phyloP scores from a whole-genome alignment of 2,797 vertebrate genomes.

The Sparidentex hasta region DNA sequence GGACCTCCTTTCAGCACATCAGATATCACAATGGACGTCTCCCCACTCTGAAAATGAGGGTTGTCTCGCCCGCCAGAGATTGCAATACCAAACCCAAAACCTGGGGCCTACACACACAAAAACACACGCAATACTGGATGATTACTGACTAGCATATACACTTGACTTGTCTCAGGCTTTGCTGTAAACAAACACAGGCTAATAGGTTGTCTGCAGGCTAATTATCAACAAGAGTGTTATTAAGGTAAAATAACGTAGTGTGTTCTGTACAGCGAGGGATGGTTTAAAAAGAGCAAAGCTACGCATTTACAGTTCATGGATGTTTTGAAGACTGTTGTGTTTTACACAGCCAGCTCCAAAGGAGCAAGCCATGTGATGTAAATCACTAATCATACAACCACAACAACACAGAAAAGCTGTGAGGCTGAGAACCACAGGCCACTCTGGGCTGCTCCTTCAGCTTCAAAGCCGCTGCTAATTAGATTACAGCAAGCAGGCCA shows the following conservation, averaged over 20 bases:
- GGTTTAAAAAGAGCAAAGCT: slow-evolving; percentile 14
- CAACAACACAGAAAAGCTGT: slow-evolving; percentile 57
- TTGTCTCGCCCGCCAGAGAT: slow-evolving; percentile 99
- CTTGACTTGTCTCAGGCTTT: not conserved
- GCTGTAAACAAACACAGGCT: slow-evolving; percentile 21
- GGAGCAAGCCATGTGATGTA: slow-evolving; percentile 54
- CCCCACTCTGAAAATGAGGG: slow-evolving; percentile 98
- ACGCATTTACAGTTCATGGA: slow-evolving; percentile 10
- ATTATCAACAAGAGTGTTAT: slow-evolving; percentile 15
- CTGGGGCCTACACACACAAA: slow-evolving; percentile 88
- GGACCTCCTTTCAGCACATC: slow-evolving; percentile 98
- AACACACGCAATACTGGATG: slow-evolving; percentile 37
- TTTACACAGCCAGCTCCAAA: slow-evolving; percentile 18
- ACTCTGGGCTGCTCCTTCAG: slow-evolving; percentile 57
- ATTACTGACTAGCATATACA: slow-evolving; percentile 12
- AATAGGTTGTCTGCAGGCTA: slow-evolving; percentile 6
- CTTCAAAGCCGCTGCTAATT: slow-evolving; percentile 76
- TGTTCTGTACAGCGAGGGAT: not conserved
- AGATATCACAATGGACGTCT: slow-evolving; percentile 98
- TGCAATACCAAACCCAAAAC: slow-evolving; percentile 98
- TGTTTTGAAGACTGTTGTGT: slow-evolving; percentile 23
- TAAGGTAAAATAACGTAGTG: not conserved
- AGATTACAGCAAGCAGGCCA: slow-evolving; percentile 76
- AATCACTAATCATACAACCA: slow-evolving; percentile 67
- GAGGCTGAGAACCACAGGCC: slow-evolving; percentile 48